Conservation (phyloP, 2,888 invertebrate species). For the Polyommatus iphigenia region DNA sequence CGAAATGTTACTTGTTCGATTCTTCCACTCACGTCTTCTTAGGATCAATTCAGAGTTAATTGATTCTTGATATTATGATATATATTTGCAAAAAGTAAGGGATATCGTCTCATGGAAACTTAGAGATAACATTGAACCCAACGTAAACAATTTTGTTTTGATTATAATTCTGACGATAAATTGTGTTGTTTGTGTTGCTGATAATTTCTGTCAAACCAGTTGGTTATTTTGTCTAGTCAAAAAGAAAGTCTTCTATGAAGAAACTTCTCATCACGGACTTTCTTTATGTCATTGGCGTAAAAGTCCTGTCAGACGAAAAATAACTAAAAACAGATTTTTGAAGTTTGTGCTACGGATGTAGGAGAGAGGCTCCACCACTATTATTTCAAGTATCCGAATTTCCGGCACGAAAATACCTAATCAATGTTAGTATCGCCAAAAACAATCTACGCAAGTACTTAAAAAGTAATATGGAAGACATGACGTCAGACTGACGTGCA, state of each 20-base stretch:
- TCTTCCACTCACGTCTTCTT: too few relatives aligned
- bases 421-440: too few relatives aligned
- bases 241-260: background rate
- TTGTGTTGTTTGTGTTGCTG: too few relatives aligned
- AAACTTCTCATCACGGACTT: too few relatives aligned
- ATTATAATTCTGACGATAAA: too few relatives aligned
- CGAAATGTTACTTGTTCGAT: too few relatives aligned
- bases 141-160: too few relatives aligned
- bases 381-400: background rate
- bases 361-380: background rate
- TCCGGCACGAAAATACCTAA: too few relatives aligned
- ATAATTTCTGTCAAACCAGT: too few relatives aligned
- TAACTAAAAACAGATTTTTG: background rate
- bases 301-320: background rate
- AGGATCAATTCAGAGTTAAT: background rate
- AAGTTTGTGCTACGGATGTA: background rate
- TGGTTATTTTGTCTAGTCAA: background rate
- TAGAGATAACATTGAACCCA: too few relatives aligned
- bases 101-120: too few relatives aligned
- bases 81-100: background rate
- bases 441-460: background rate
- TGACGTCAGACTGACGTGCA: conserved; percentile 49
- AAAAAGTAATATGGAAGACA: background rate
- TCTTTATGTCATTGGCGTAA: background rate
- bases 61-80: background rate